phyloP scores from a whole-genome alignment of 2,797 vertebrate genomes.

The Hephaestus fuliginosus region DNA sequence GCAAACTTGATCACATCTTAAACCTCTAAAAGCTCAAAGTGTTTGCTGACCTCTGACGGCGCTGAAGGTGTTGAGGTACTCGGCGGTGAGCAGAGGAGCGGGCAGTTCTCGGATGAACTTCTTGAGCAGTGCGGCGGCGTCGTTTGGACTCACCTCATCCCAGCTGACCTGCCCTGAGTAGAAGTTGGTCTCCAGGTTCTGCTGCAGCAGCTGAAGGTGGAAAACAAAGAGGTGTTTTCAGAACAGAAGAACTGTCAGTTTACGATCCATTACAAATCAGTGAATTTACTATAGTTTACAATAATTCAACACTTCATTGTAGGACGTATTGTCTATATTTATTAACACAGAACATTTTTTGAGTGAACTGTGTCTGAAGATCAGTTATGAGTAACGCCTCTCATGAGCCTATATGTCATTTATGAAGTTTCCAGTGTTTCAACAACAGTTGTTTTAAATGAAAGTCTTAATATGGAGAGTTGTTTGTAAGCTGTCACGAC shows the following conservation, averaged over 20 bases:
- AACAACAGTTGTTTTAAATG: neutral
- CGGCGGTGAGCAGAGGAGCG: conserved; percentile 89
- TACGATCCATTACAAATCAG: too few species aligned
- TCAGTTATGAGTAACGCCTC: neutral
- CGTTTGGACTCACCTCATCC: conserved; percentile 93
- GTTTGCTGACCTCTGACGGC: conserved; percentile 82
- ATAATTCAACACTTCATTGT: neutral
- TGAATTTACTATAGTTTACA: neutral
- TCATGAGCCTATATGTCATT: neutral
- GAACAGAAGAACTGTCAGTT: neutral
- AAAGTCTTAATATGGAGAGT: neutral
- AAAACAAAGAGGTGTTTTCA: neutral
- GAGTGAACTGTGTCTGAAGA: neutral
- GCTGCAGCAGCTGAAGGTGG: conserved; percentile 85
- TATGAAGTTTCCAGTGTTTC: neutral
- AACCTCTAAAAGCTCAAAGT: neutral
- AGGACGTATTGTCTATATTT: too few species aligned
- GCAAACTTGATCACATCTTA: neutral
- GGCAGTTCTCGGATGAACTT: conserved; percentile 94
- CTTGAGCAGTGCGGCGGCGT: conserved; percentile 91
- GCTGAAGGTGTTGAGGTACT: conserved; percentile 93
- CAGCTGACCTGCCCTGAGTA: conserved; percentile 88
- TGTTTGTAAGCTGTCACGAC: neutral
- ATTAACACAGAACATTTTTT: neutral
- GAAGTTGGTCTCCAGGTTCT: conserved; percentile 90